Percentiles rank a stretch among this genome's conserved stretches.
Conservation (phyloP, 2,888 invertebrate species). For the Thymelicus sylvestris region DNA sequence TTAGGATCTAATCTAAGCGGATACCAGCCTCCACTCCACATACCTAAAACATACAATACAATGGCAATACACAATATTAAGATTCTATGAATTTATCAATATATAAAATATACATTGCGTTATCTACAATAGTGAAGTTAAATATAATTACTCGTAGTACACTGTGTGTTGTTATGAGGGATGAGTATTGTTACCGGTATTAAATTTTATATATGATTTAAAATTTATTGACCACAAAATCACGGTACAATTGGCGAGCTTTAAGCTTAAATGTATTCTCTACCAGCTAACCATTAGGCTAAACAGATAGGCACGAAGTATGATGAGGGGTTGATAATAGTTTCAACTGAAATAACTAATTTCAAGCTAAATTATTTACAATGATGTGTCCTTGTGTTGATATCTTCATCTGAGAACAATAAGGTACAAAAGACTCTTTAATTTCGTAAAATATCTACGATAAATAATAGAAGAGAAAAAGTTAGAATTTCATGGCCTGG, state of each 20-base stretch:
- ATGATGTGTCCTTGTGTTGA: constrained; percentile 14
- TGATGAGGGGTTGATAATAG: neutral
- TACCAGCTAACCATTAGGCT: too few species aligned
- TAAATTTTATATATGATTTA: too few species aligned
- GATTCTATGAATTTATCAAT: too few species aligned
- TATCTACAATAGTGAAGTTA: too few species aligned
- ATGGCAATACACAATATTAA: neutral
- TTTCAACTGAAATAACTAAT: neutral
- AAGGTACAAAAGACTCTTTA: constrained; percentile 7
- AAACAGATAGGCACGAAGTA: too few species aligned
- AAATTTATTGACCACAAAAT: too few species aligned
- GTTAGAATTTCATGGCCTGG: constrained; percentile 13
- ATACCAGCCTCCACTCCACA: neutral
- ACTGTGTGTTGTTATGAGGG: neutral
- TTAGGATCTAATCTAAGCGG: neutral
- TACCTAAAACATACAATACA: too few species aligned
- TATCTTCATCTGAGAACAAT: constrained; percentile 11
- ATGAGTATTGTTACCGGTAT: neutral
- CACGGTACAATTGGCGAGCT: too few species aligned
- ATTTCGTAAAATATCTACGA: neutral
- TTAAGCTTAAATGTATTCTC: too few species aligned
- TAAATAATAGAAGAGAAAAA: constrained; percentile 15
- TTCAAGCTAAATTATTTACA: constrained; percentile 13
- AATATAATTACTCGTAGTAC: too few species aligned
- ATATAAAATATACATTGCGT: too few species aligned